Conservation (phyloP, 2,113 vertebrate species). For the Heliornis fulica region DNA sequence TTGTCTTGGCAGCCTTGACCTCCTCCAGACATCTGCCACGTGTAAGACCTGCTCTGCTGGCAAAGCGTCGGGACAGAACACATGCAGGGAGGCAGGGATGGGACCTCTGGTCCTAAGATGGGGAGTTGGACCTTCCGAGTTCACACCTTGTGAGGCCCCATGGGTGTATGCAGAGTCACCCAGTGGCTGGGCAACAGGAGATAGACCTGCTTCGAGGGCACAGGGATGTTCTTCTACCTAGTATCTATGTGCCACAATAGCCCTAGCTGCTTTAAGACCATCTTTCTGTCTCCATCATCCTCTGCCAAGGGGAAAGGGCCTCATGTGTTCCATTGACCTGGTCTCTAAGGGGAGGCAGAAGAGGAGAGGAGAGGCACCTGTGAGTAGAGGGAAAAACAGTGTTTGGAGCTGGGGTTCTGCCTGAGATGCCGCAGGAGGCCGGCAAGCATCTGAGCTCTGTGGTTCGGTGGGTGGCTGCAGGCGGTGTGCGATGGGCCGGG, state of each 20-base stretch:
- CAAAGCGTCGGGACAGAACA: rapidly evolving
- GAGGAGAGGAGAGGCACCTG: background rate
- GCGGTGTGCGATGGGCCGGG: background rate
- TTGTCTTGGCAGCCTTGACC: background rate
- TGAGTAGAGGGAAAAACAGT: background rate
- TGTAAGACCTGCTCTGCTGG: background rate
- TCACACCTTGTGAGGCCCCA: rapidly evolving
- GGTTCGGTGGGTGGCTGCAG: background rate
- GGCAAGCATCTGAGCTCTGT: background rate
- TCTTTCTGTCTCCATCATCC: rapidly evolving
- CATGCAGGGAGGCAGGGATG: rapidly evolving
- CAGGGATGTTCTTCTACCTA: background rate
- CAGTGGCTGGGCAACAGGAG: background rate
- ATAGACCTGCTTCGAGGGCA: background rate
- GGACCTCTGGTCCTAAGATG: background rate
- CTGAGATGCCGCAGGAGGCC: rapidly evolving
- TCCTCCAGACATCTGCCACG: background rate
- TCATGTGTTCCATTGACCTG: rapidly evolving
- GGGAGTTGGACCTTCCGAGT: rapidly evolving
- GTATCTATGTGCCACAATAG: background rate
- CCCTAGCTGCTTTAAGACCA: background rate
- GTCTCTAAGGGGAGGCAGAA: background rate
- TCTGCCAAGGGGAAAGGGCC: background rate
- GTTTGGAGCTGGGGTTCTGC: background rate
- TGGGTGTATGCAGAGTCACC: background rate